Evolutionary conservation across 2,888 invertebrate species (phyloP), one percentile per base, ranked within the genome.

Genomic region (Platycheirus albimanus): DNA sequence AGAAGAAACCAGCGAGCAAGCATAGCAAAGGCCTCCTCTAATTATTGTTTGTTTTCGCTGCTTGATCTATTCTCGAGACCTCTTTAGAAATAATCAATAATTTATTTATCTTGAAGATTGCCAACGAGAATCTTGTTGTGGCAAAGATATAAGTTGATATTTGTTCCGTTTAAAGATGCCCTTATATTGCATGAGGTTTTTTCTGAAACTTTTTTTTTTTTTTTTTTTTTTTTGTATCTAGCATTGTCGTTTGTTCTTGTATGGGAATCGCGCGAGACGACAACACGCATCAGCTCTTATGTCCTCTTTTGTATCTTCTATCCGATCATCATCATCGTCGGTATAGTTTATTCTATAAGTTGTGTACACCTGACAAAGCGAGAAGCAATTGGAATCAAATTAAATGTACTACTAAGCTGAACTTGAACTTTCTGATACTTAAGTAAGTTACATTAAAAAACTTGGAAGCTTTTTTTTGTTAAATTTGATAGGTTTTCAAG

Each of bases 81-180:
- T 78, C 79, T 79, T 72, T 79, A 74, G 75, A 78, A 41, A 58
- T 38, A 79, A 84, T 84, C 84, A 84, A 84, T 84, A 84, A 84
- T 84, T 84, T 84, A 84, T 84, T 79, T 84, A 84, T 70, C 79
- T 84, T 56, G 63, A 83, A 64, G 49, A 74, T 84, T 72, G 78
- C 69, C 69, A 84, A 69, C 67, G 56, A 78, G 83, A 77, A 77
- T 77, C 77, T 78, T 77, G 84, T 84, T 67, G 75, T 64, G 52
- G 52, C 56, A 72, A 69, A 81, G 66, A 81, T 76, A 74, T 84
- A 84, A 85, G 77, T 84, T 75, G 84, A 81, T 81, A 84, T 75
- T 84, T 85, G 85, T 85, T 85, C 81, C 84, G 85, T 85, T 85
- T 81, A 85, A 81, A 84, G 81, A 85, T 85, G 85, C 75, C 85